Evolutionary conservation across 2,888 invertebrate species (phyloP), one percentile per base, ranked within the genome.

Genomic region (Ypsolopha sequella): DNA sequence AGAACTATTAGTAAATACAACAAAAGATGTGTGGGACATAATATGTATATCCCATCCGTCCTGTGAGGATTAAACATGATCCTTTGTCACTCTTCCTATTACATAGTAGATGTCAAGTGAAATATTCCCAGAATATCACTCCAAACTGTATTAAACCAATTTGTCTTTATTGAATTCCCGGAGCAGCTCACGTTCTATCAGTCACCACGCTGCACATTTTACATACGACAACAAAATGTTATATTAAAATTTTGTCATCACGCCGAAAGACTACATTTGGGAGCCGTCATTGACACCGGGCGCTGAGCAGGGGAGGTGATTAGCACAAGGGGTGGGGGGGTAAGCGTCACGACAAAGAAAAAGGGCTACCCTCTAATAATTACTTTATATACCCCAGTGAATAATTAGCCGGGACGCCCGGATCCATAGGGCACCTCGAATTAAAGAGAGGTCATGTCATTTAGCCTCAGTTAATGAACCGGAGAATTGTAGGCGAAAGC

Each of bases 211-310:
- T 72, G 64, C 66, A 57, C 63, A 66, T 80, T 85, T 84, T 80
- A 80, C 82, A 85, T 84, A 77, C 72, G 70, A 73, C 79, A 76
- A 69, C 73, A 74, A 80, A 80, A 81, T 81, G 82, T 84, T 85
- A 82, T 84, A 85, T 85, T 85, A 85, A 85, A 85, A 85, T 78
- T 61, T 82, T 84, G 85, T 82, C 82, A 82, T 70, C 78, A 68
- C 68, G 68, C 73, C 74, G 70, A 75, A 78, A 80, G 78, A 78
- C 73, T 49, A 70, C 76, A 78, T 78, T 76, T 74, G 77, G 70
- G 73, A 75, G 70, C 70, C 78, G 85, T 84, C 85, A 84, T 73
- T 63, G 80, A 64, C 85, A 86, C 80, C 84, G 70, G 82, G 78
- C 70, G 76, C 66, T 11, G 24, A 24, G 24, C 24, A 24, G 44